phyloP scores from a whole-genome alignment of 2,797 vertebrate genomes.

The Acanthurus lineatus region DNA sequence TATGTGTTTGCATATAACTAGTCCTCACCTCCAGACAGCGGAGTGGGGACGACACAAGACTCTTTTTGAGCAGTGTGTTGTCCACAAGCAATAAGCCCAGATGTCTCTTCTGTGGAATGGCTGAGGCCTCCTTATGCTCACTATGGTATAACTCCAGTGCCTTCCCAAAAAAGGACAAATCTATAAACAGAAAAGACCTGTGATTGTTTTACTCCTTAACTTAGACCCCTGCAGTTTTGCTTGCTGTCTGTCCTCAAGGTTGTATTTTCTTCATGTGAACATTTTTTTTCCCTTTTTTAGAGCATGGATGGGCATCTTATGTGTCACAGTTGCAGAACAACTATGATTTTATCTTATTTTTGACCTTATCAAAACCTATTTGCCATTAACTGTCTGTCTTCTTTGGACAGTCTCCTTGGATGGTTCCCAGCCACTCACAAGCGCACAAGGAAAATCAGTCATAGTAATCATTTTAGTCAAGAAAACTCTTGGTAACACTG shows the following conservation, averaged over 20 bases:
- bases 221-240: background rate
- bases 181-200: slow-evolving; percentile 63
- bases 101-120: slow-evolving; percentile 82
- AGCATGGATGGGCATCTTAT: background rate
- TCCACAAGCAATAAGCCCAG: slow-evolving; percentile 90
- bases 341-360: background rate
- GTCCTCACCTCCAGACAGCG: slow-evolving; percentile 87
- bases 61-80: slow-evolving; percentile 86
- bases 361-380: background rate
- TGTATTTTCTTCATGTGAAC: background rate
- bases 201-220: background rate
- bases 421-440: background rate
- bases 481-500: background rate
- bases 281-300: background rate
- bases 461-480: background rate
- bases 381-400: background rate
- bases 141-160: slow-evolving; percentile 86
- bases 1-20: background rate
- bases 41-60: slow-evolving; percentile 86
- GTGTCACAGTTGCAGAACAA: background rate
- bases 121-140: slow-evolving; percentile 83
- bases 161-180: slow-evolving; percentile 85
- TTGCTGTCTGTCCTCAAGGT: background rate
- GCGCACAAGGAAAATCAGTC: background rate
- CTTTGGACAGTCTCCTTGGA: background rate